Evolutionary conservation across 2,888 invertebrate species (phyloP).

Genomic region (Apocheima hispidaria): DNA sequence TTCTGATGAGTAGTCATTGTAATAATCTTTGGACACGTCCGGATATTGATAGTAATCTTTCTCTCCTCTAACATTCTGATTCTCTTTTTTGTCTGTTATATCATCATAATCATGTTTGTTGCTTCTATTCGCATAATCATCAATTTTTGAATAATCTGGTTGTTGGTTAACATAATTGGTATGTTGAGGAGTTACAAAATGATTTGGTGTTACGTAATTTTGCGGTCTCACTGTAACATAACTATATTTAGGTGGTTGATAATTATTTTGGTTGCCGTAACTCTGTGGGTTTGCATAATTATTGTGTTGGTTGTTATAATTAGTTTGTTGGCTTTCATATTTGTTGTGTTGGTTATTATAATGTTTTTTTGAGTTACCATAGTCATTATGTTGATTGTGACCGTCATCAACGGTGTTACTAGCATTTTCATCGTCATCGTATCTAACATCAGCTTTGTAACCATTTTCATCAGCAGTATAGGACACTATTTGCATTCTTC

Average conservation of each 20-base stretch:
- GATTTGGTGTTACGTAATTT: constrained; percentile 16
- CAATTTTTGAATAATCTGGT: constrained; percentile 37
- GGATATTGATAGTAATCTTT: constrained; percentile 54
- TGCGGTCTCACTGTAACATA: constrained; percentile 10
- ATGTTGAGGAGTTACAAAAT: constrained; percentile 12
- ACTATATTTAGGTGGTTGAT: constrained; percentile 20
- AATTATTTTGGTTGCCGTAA: constrained; percentile 4
- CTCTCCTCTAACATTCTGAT: constrained; percentile 26
- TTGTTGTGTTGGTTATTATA: constrained; percentile 22
- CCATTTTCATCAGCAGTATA: constrained; percentile 89
- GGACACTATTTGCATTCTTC: constrained; percentile 88
- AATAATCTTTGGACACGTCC: constrained; percentile 68
- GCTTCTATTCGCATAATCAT: constrained; percentile 43
- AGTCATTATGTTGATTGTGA: constrained; percentile 37
- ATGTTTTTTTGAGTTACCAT: constrained; percentile 35
- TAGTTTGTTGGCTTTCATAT: constrained; percentile 36
- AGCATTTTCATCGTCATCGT: constrained; percentile 72
- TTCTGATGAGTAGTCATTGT: constrained; percentile 70
- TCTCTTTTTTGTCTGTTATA: constrained; percentile 29
- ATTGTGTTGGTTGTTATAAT: constrained; percentile 25
- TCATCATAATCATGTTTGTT: constrained; percentile 42
- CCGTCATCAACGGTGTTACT: constrained; percentile 51
- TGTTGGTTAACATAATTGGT: constrained; percentile 34
- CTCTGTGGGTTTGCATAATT: constrained; percentile 19
- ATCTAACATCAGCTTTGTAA: constrained; percentile 89